Percentiles rank a stretch among this genome's conserved stretches.
These are phyloP conservation scores for Philotrypesis tridentata DNA, from an alignment of 1,140 invertebrate species.

Conservation along the genomic window DNA sequence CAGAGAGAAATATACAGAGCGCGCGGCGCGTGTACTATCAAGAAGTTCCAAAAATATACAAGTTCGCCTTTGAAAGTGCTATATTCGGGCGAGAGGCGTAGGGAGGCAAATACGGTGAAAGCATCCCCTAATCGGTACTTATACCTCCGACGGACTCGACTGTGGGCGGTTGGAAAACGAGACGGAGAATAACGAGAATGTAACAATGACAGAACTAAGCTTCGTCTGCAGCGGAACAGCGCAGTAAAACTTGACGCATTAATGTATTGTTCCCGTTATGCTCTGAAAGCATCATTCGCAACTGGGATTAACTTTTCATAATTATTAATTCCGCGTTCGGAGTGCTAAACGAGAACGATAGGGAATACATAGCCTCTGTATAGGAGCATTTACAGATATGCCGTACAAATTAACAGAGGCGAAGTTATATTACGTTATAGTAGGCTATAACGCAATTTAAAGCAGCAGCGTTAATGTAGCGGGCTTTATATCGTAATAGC, in stretches of 20 bases:
- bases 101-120: slow-evolving; percentile 1
- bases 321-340: too few species aligned
- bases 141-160: neutral
- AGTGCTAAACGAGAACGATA: too few species aligned
- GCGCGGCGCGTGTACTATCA: neutral
- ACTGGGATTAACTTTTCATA: neutral
- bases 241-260: slow-evolving; percentile 23
- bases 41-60: slow-evolving; percentile 18
- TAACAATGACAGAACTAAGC: slow-evolving; percentile 25
- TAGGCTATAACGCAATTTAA: neutral
- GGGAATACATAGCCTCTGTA: too few species aligned
- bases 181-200: slow-evolving; percentile 14
- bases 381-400: too few species aligned
- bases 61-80: slow-evolving; percentile 8
- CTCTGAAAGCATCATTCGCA: slow-evolving; percentile 3
- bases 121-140: slow-evolving; percentile 7
- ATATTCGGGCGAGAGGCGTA: neutral
- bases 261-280: neutral
- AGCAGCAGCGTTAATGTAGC: neutral
- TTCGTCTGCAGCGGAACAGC: neutral
- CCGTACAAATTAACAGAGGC: too few species aligned
- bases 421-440: too few species aligned
- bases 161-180: slow-evolving; percentile 2
- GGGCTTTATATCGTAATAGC: too few species aligned
- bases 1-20: too few species aligned